phyloP scores from a whole-genome alignment of 2,888 invertebrate genomes.

The Hipparchia semele region DNA sequence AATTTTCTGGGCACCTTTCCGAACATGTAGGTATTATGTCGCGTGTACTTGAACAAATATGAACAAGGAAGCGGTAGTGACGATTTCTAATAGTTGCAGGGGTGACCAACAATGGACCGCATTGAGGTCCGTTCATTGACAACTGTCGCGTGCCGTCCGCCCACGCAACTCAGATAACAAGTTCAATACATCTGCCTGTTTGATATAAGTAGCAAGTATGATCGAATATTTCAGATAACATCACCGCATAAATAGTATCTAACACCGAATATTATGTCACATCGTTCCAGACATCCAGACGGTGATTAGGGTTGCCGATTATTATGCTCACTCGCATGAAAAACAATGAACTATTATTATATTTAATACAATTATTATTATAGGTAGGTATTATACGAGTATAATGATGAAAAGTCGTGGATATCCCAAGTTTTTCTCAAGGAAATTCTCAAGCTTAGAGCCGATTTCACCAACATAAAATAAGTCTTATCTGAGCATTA shows the following conservation, averaged over 20 bases:
- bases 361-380: too few species aligned
- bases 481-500: too few species aligned
- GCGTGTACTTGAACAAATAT: conserved; percentile 53
- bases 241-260: conserved; percentile 34
- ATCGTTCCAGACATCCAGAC: conserved; percentile 29
- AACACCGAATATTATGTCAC: conserved; percentile 40
- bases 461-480: too few species aligned
- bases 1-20: neutral
- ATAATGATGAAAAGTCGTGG: too few species aligned
- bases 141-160: conserved; percentile 65
- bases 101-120: conserved; percentile 71
- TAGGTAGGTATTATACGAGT: too few species aligned
- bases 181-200: conserved; percentile 77
- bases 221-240: conserved; percentile 42
- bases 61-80: conserved; percentile 73
- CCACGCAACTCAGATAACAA: conserved; percentile 79
- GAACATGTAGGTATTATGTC: conserved; percentile 26
- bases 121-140: conserved; percentile 74
- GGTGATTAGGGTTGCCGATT: conserved; percentile 22
- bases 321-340: neutral
- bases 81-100: conserved; percentile 63
- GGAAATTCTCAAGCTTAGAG: too few species aligned
- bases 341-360: too few species aligned
- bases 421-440: too few species aligned
- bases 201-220: conserved; percentile 60